Conservation (phyloP, 37 sponge, comb jelly and placozoan species). For the Eunapius fragilis region DNA sequence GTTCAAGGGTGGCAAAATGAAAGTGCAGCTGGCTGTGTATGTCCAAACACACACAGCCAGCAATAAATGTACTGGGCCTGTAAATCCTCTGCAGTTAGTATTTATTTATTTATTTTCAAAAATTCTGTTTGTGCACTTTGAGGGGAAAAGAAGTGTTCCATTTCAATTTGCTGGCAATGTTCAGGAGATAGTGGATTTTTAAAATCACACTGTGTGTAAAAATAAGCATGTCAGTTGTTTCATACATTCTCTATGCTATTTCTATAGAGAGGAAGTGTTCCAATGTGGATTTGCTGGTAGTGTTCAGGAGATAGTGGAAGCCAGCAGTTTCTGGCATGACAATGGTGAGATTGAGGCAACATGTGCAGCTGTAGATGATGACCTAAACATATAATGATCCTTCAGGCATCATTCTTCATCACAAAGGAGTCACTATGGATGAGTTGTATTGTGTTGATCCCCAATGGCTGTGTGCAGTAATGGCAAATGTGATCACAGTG, state of each 20-base stretch:
- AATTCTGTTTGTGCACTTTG: background rate
- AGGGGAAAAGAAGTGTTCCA: no score
- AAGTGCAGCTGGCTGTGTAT: no score
- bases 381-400: background rate
- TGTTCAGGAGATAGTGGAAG: constrained; percentile 61
- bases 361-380: no score
- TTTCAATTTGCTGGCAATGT: background rate
- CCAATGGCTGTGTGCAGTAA: constrained; percentile 81
- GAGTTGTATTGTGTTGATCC: constrained; percentile 86
- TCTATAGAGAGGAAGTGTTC: background rate
- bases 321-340: constrained; percentile 76
- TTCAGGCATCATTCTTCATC: constrained; percentile 78
- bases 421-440: constrained; percentile 47
- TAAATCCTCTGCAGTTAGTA: no score
- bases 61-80: no score
- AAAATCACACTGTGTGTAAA: no score
- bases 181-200: constrained; percentile 66
- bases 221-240: no score
- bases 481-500: constrained; percentile 73
- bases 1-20: no score
- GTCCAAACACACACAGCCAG: no score
- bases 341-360: constrained; percentile 41
- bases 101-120: background rate
- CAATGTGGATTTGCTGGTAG: background rate
- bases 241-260: no score